phyloP scores from a whole-genome alignment of 2,888 invertebrate species.

The Drosophila helvetica region DNA sequence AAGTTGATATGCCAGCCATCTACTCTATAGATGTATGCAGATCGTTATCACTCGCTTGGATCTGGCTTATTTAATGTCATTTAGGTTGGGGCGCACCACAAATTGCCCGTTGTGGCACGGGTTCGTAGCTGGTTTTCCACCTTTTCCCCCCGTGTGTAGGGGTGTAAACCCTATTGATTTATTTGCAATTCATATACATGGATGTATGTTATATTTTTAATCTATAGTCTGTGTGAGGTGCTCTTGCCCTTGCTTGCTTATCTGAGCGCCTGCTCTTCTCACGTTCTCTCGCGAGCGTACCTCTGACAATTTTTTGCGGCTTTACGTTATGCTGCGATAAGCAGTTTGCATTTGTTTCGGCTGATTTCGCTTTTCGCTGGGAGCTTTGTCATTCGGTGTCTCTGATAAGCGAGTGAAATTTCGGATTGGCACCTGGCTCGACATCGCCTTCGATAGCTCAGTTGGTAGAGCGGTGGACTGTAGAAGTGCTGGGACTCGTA shows the following conservation, averaged over 20 bases:
- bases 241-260: constrained; percentile 42
- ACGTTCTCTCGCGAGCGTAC: constrained; percentile 19
- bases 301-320: constrained; percentile 19
- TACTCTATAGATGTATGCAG: constrained; percentile 15
- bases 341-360: constrained; percentile 45
- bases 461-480: constrained; percentile 79
- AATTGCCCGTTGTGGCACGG: constrained; percentile 29
- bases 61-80: constrained; percentile 41
- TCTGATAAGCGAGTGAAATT: constrained; percentile 36
- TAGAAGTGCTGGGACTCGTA: constrained; percentile 41
- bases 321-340: constrained; percentile 54
- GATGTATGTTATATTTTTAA: constrained; percentile 5
- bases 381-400: not conserved
- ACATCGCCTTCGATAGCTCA: constrained; percentile 74
- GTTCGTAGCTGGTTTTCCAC: constrained; percentile 17
- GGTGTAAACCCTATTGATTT: constrained; percentile 13
- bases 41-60: constrained; percentile 29
- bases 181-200: constrained; percentile 17
- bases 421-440: constrained; percentile 12
- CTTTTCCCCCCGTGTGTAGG: not conserved
- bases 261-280: constrained; percentile 29
- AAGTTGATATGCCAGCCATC: constrained; percentile 30
- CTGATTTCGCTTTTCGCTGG: constrained; percentile 26
- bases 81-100: constrained; percentile 23
- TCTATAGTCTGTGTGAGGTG: constrained; percentile 13